A percentile compares a stretch with the other conserved stretches of the same genome.
phyloP scores from a whole-genome alignment of 1,140 invertebrate genomes.

The Calycopis cecrops region DNA sequence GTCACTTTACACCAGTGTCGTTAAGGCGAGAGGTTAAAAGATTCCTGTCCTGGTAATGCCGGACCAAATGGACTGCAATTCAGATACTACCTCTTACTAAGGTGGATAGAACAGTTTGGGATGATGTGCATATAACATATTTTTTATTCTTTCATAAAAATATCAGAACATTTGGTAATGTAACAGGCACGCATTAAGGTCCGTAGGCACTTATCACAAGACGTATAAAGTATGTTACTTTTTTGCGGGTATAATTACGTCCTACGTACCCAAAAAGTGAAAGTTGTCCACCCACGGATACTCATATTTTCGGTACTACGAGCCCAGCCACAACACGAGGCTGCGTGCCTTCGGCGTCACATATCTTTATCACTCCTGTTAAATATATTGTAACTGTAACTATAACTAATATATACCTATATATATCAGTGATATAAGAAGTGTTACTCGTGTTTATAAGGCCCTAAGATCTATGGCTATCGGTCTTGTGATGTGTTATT shows the following conservation, averaged over 20 bases:
- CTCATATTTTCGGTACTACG: conserved; percentile 37
- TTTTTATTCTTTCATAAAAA: no score
- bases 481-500: background rate
- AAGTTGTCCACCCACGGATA: conserved; percentile 59
- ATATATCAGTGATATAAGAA: conserved; percentile 1
- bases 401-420: no score
- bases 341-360: background rate
- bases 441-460: background rate
- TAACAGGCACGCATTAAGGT: no score
- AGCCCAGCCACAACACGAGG: conserved; percentile 5
- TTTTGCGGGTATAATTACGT: conserved; percentile 24
- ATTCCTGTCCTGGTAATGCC: no score
- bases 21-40: no score
- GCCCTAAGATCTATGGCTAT: conserved; percentile 1
- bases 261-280: conserved; percentile 45
- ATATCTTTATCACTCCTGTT: background rate
- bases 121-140: no score
- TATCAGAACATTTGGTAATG: no score
- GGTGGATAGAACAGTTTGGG: no score
- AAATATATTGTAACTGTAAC: conserved; percentile 4
- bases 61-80: no score
- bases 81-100: no score
- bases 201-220: background rate
- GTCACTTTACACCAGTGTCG: no score
- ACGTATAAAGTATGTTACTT: conserved; percentile 2